Percentiles rank a stretch among this genome's conserved stretches.
These are phyloP conservation scores for Abrostola triplasia DNA, from an alignment of 2,888 invertebrate species.

Conservation along the genomic window DNA sequence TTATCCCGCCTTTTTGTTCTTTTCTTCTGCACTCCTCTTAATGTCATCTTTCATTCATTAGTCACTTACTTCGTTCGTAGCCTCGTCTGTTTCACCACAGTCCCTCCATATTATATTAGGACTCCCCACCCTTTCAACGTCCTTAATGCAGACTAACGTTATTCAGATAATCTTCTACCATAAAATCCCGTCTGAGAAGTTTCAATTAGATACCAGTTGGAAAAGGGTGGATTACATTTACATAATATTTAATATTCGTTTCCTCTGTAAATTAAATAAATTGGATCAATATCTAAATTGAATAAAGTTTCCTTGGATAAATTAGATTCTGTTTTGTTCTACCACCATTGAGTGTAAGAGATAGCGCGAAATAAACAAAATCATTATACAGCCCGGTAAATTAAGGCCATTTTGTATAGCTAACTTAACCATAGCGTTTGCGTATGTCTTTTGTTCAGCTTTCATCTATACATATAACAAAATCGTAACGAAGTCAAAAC, in stretches of 20 bases:
- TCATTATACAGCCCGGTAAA: too few relatives aligned
- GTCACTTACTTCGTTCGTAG: too few relatives aligned
- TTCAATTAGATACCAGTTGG: slow-evolving; percentile 35
- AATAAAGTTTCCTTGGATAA: slow-evolving; percentile 35
- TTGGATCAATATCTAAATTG: slow-evolving; percentile 45
- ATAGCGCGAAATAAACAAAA: too few relatives aligned
- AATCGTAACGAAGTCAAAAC: too few relatives aligned
- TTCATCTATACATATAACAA: too few relatives aligned
- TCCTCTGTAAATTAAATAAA: slow-evolving; percentile 52
- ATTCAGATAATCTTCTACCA: slow-evolving; percentile 34
- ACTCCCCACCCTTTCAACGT: neutral
- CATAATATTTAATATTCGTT: slow-evolving; percentile 54
- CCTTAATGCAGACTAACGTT: slow-evolving; percentile 30
- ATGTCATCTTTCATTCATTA: too few relatives aligned
- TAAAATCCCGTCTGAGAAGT: slow-evolving; percentile 37
- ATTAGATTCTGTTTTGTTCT: slow-evolving; percentile 24
- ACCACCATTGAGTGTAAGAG: too few relatives aligned
- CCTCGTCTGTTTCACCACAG: neutral
- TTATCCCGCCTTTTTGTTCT: too few relatives aligned
- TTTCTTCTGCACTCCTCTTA: too few relatives aligned
- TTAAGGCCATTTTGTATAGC: too few relatives aligned
- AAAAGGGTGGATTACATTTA: slow-evolving; percentile 45
- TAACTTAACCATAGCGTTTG: too few relatives aligned
- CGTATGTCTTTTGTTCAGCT: too few relatives aligned
- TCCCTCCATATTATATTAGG: neutral